Evolutionary conservation across 2,888 invertebrate genomes (phyloP), one percentile per base, ranked within the genome.

Genomic region (Branchipolynoe longqiensis): DNA sequence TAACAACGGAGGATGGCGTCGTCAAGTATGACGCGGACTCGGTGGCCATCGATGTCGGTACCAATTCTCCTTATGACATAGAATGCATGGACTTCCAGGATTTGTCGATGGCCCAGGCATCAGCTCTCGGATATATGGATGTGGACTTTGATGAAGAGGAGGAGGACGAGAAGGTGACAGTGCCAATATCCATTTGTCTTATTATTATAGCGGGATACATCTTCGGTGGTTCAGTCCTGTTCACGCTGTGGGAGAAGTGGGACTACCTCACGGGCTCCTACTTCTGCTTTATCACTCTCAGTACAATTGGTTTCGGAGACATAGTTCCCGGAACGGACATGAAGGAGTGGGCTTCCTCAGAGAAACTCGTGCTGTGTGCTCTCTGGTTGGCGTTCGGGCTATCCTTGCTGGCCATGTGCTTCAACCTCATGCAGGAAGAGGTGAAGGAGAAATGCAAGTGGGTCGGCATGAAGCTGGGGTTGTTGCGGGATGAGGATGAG

Each of bases 231-330:
- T 98, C 98, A 0, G 95, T 97, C 92, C 95, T 99, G 83, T 99
- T 99, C 94, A 96, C 96, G 1, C 95, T 96, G 92, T 99, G 98
- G 97, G 99, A 99, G 86, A 95, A 96, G 58, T 99, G 99, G 99
- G 96, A 96, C 90, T 96, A 96, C 92, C 95, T 99, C 87, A 98
- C 98, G 90, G 98, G 98, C 82, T 93, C 94, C 78, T 94, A 94
- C 89, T 94, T 94, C 90, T 94, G 94, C 85, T 94, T 94, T 88
- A 92, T 94, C 85, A 94, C 94, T 0, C 90, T 94, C 22, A 93
- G 93, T 84, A 94, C 94, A 36, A 94, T 94, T 28, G 94, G 94
- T 8, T 94, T 94, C 85, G 94, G 94, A 8, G 94, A 94, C 88
- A 91, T 93, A 56, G 93, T 93, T 0, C 94, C 94, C 0, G 93